phyloP scores from a whole-genome alignment of 2,888 invertebrate genomes.

The Epiblema foenella region DNA sequence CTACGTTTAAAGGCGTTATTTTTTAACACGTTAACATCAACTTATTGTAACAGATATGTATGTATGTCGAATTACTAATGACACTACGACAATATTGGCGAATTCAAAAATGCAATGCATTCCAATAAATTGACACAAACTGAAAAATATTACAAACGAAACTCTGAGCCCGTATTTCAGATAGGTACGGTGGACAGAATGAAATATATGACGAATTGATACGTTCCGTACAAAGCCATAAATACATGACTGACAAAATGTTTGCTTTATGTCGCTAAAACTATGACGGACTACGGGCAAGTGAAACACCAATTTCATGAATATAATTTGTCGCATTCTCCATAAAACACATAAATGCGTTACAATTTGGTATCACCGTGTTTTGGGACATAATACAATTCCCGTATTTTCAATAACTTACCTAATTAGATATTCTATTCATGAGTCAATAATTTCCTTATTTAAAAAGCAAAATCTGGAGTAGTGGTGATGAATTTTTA shows the following conservation, averaged over 20 bases:
- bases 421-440: constrained; percentile 20
- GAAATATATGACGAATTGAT: constrained; percentile 17
- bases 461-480: neutral
- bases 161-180: constrained; percentile 14
- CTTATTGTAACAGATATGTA: constrained; percentile 81
- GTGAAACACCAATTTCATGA: neutral
- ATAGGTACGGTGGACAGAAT: constrained; percentile 1
- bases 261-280: neutral
- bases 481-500: neutral
- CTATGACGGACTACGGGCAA: neutral
- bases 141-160: constrained; percentile 18
- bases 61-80: constrained; percentile 52
- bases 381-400: constrained; percentile 14
- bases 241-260: neutral
- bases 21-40: constrained; percentile 65
- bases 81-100: constrained; percentile 14
- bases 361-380: constrained; percentile 29
- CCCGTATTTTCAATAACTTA: constrained; percentile 25
- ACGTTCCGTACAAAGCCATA: neutral
- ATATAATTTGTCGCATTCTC: too few species aligned
- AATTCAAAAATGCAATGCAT: constrained; percentile 11
- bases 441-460: constrained; percentile 1
- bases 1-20: constrained; percentile 52
- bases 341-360: neutral
- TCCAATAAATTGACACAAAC: constrained; percentile 21